A percentile compares a stretch with the other conserved stretches of the same genome.
Evolutionary conservation across 2,797 vertebrate species (phyloP).

Genomic region (Meriones psammophilus): DNA sequence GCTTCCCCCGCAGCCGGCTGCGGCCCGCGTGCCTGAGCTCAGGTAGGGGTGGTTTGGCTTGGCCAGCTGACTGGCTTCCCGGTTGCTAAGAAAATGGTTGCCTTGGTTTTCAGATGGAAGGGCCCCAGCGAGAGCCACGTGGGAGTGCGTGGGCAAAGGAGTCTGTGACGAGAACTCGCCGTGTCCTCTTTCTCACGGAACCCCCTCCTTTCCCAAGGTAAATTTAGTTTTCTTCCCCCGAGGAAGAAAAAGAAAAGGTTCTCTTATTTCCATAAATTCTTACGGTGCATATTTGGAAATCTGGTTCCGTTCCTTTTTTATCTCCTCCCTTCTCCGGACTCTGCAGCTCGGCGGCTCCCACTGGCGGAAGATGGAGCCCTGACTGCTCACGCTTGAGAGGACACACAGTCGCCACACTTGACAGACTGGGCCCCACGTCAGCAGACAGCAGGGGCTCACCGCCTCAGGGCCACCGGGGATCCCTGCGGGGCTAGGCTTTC

Average conservation of each 20-base stretch:
- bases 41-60: slow-evolving; percentile 65
- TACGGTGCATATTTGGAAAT: slow-evolving; percentile 78
- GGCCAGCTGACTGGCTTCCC: slow-evolving; percentile 83
- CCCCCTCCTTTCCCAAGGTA: slow-evolving; percentile 84
- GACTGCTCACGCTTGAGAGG: slow-evolving; percentile 64
- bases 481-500: neutral
- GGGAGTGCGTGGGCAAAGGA: slow-evolving; percentile 88
- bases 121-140: slow-evolving; percentile 81
- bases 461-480: neutral
- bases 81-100: slow-evolving; percentile 89
- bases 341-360: slow-evolving; percentile 33
- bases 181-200: slow-evolving; percentile 81
- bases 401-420: slow-evolving; percentile 34
- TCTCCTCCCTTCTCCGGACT: slow-evolving; percentile 70
- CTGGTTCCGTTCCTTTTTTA: slow-evolving; percentile 76
- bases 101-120: slow-evolving; percentile 88
- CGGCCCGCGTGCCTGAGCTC: slow-evolving; percentile 70
- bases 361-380: slow-evolving; percentile 24
- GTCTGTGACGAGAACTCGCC: slow-evolving; percentile 85
- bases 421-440: neutral
- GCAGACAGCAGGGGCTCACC: neutral
- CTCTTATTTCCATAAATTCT: slow-evolving; percentile 85
- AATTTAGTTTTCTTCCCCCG: slow-evolving; percentile 85
- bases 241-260: slow-evolving; percentile 85
- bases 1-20: slow-evolving; percentile 33